Base-by-base conservation (phyloP, 2,888 invertebrate species). In the Brachynemurus nebulosus region DNA sequence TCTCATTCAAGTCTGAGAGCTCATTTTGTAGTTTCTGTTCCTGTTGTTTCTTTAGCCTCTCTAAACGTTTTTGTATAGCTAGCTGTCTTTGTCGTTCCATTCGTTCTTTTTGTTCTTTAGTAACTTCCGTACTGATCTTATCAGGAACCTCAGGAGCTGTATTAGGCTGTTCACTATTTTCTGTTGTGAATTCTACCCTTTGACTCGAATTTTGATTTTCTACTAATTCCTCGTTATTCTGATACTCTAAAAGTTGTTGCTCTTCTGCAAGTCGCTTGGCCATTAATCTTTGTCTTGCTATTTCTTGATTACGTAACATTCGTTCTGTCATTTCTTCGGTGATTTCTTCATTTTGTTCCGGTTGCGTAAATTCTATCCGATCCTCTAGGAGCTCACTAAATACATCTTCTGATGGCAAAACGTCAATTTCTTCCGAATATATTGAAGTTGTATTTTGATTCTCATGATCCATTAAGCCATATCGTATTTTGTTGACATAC, bases 61-160 rank as follows among this genome's bases (percentile, higher is more conserved):
- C 40, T 19, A 40, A 14, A 7, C 40, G 40, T 25, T 20, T 40
- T 40, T 40, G 25, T 12, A 19, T 12, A 6, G 40, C 40, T 14
- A 40, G 12, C 18, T 25, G 67, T 41, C 77, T 69, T 56, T 84
- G 86, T 51, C 71, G 71, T 18, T 81, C 71, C 62, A 85, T 78
- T 54, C 76, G 71, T 42, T 80, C 74, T 51, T 71, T 69, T 55
- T 80, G 76, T 49, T 80, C 84, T 1, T 78, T 71, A 2, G 68
- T 71, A 9, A 78, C 54, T 48, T 58, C 55, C 40, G 45, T 37
- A 37, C n/a, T 37, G 27, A 46, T 42, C 19, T 21, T 40, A 14
- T 44, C 40, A 39, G 18, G 23, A 38, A 42, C 36, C 7, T 33
- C 19, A 45, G 40, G 5, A 20, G 34, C 18, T 42, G 20, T 36